Evolutionary conservation across 1,140 invertebrate species (phyloP), one percentile per base, ranked within the genome.

Genomic region (Pristionchus pacificus): DNA sequence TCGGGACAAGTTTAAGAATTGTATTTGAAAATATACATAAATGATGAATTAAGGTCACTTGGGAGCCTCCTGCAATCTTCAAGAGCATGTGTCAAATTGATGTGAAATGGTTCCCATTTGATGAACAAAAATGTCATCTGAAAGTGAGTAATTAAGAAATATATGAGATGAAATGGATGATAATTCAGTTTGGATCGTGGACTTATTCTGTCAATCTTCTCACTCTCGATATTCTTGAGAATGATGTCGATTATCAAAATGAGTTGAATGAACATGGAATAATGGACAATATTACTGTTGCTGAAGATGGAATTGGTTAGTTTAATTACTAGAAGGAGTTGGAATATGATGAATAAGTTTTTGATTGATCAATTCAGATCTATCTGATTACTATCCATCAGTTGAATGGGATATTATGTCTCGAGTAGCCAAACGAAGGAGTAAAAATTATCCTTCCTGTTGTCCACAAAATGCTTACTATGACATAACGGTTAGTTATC

Each of bases 401-500:
- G 95, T 98, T 14, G 96, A 98, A 87, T 98, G 96, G 96, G 96
- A 98, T 85, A 95, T 98, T 80, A 88, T 99, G 74, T 93, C 95
- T 86, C 93, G 97, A 70, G 93, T 94, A 60, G 93, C 85, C 89
- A 91, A 0, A 93, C 92, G 84, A 94, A 92, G 84, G 86, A 88
- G 60, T 90, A 94, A 80, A 91, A 91, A 0, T 86, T 97, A 97
- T 87, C 93, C 93, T 25, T 97, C 93, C 86, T 97, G 93, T 85
- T 80, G 79, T 78, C 80, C 81, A 14, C 75, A 78, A 24, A 77
- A 59, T 81, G 84, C 91, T 49, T 95, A 92, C 84, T 90, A 95
- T 71, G 94, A 98, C 84, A 96, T 98, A 80, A 97, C 93, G 38
- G 80, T 83, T 60, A 30, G 78, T 66, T 27, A 25, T 57, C n/a